Conservation (phyloP, 1,140 invertebrate species). For the Drosophila mayri region DNA sequence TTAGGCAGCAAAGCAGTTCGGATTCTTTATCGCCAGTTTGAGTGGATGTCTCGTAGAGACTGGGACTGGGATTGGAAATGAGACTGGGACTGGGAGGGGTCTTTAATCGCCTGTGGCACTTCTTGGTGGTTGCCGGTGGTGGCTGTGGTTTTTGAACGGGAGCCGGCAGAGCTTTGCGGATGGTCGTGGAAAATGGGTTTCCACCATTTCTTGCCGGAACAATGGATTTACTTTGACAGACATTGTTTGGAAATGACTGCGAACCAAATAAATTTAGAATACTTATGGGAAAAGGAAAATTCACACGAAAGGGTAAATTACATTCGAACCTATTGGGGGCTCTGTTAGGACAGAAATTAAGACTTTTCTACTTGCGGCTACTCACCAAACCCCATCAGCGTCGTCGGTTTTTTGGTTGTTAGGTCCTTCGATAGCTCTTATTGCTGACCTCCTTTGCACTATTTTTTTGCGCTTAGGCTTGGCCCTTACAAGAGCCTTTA, state of each 20-base stretch:
- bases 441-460: neutral
- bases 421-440: neutral
- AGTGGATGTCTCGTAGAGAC: slow-evolving; percentile 27
- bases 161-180: neutral
- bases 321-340: slow-evolving; percentile 50
- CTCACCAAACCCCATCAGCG: slow-evolving; percentile 41
- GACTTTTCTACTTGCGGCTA: neutral
- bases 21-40: slow-evolving; percentile 13
- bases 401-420: neutral
- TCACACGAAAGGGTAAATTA: slow-evolving; percentile 60
- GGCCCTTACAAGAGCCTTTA: slow-evolving; percentile 17
- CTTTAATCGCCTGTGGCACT: neutral
- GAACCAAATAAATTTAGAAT: slow-evolving; percentile 15
- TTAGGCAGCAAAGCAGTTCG: slow-evolving; percentile 20
- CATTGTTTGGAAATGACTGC: neutral
- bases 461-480: slow-evolving; percentile 19
- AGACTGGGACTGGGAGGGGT: neutral
- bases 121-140: too few relatives aligned
- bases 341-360: neutral
- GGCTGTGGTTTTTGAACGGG: neutral
- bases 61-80: neutral
- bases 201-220: neutral
- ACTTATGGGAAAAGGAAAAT: slow-evolving; percentile 40
- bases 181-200: slow-evolving; percentile 9
- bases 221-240: neutral